These are phyloP conservation scores for Tuberolachnus salignus DNA, from an alignment of 2,888 invertebrate species.

Conservation along the genomic window DNA sequence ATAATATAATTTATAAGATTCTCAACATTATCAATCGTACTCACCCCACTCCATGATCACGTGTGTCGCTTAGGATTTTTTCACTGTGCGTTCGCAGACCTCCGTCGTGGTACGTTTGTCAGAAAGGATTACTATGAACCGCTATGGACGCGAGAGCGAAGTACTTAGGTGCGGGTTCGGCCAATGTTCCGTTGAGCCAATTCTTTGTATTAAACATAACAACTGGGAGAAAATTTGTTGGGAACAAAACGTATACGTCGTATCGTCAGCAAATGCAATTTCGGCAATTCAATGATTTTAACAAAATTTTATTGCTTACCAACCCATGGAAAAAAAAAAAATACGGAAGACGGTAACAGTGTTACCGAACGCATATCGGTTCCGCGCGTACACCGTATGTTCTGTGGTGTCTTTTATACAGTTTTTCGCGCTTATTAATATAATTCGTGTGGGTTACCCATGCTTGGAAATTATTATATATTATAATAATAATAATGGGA, in stretches of 20 bases:
- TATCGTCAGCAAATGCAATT: slow-evolving; percentile 16
- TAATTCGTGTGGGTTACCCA: no score
- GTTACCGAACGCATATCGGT: background rate
- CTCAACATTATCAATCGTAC: background rate
- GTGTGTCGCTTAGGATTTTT: slow-evolving; percentile 18
- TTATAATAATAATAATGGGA: no score
- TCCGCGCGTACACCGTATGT: background rate
- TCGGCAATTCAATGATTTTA: slow-evolving; percentile 30
- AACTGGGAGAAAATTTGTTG: background rate
- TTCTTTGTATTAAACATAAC: slow-evolving; percentile 39
- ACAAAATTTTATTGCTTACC: slow-evolving; percentile 46
- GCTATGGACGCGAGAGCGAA: background rate
- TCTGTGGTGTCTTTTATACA: no score
- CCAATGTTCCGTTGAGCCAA: slow-evolving; percentile 9
- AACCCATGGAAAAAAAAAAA: slow-evolving; percentile 30
- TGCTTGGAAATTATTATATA: no score
- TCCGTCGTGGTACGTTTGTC: slow-evolving; percentile 24
- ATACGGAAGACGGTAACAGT: background rate
- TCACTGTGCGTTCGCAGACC: background rate
- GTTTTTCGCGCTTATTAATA: no score
- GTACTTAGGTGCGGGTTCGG: background rate
- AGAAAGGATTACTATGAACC: slow-evolving; percentile 10
- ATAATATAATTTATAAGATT: background rate
- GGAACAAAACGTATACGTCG: slow-evolving; percentile 32
- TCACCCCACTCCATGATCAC: slow-evolving; percentile 58